A percentile compares a stretch with the other conserved stretches of the same genome.
Conservation (phyloP, 1,140 invertebrate genomes). For the Pantala flavescens region DNA sequence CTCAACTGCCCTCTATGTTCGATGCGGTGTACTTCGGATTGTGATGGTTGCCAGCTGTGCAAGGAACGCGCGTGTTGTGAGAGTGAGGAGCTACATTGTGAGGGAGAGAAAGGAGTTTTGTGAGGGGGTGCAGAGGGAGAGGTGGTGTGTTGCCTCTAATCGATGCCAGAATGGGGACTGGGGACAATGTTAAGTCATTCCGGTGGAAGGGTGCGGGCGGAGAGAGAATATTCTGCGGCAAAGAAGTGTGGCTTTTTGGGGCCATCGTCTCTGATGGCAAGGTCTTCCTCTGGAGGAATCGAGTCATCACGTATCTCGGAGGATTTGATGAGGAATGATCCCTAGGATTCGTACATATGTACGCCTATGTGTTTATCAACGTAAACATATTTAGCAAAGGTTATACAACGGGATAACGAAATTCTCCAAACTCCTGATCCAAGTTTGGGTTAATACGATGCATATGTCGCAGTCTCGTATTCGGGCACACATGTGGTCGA, state of each 20-base stretch:
- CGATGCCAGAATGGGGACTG: not conserved
- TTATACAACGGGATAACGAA: too few species aligned
- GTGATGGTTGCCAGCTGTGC: not conserved
- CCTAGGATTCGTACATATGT: too few species aligned
- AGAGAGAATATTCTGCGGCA: not conserved
- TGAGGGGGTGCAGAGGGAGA: not conserved
- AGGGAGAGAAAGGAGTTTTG: not conserved
- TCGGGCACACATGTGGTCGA: too few species aligned
- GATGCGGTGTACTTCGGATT: not conserved
- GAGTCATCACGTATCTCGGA: too few species aligned
- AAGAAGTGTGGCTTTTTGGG: not conserved
- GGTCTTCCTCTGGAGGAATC: too few species aligned
- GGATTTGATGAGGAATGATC: too few species aligned
- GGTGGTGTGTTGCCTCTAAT: not conserved
- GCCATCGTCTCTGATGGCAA: not conserved
- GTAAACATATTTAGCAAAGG: too few species aligned
- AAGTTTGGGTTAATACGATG: too few species aligned
- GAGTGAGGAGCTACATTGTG: not conserved
- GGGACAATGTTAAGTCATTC: conserved; percentile 9
- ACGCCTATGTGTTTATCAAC: too few species aligned
- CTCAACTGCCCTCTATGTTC: not conserved
- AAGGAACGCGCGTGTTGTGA: not conserved
- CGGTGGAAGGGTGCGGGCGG: not conserved
- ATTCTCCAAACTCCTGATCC: too few species aligned
- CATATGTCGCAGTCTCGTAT: too few species aligned